Conservation (phyloP, 1,140 invertebrate genomes). For the Lamellibrachia luymesi region DNA sequence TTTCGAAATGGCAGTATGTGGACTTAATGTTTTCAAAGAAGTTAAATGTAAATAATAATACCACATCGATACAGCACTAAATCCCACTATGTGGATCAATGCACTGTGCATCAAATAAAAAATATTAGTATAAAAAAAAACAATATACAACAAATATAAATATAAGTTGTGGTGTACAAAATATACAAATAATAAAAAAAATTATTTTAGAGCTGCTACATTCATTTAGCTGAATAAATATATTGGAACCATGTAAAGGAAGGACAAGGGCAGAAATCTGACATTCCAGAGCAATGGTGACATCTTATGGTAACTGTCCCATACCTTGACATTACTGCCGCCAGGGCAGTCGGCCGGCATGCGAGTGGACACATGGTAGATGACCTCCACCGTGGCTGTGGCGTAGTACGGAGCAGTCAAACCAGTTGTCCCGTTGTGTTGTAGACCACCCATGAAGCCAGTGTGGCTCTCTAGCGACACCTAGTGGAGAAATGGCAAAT, state of each 20-base stretch:
- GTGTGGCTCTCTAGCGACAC: conserved; percentile 91
- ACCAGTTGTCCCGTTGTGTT: conserved; percentile 86
- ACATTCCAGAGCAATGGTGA: not conserved
- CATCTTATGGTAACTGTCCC: not conserved
- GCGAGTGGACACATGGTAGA: conserved; percentile 97
- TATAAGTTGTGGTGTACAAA: no score
- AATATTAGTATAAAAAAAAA: no score
- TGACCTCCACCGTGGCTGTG: conserved; percentile 83
- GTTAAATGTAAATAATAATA: no score
- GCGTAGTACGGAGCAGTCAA: conserved; percentile 93
- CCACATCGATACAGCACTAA: not conserved
- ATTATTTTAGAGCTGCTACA: no score
- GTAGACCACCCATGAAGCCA: conserved; percentile 93
- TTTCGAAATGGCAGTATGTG: no score
- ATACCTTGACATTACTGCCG: conserved; percentile 76
- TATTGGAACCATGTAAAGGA: not conserved
- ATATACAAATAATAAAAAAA: no score
- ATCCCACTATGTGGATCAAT: no score
- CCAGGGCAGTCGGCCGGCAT: conserved; percentile 77
- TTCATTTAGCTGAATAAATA: not conserved
- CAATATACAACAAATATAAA: no score
- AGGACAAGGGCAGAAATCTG: not conserved
- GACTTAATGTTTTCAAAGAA: no score
- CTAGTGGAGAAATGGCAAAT: conserved; percentile 47
- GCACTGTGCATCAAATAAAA: no score